Conservation (phyloP, 2,888 invertebrate genomes). For the Volucella inflata region DNA sequence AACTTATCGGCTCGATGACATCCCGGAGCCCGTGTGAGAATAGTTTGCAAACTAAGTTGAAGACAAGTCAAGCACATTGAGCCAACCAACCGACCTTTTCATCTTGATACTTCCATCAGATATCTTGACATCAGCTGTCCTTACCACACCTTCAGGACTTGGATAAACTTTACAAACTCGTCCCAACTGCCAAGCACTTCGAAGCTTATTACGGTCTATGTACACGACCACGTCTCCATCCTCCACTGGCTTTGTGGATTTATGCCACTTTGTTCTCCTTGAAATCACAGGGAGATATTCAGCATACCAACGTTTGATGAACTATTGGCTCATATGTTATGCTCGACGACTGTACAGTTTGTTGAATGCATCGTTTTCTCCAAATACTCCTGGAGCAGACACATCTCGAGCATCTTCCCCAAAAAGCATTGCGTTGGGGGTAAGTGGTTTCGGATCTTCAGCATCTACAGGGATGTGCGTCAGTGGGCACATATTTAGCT, state of each 20-base stretch:
- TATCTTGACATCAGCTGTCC: slow-evolving; percentile 4
- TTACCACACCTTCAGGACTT: neutral
- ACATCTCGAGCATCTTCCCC: neutral
- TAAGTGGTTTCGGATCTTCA: slow-evolving; percentile 16
- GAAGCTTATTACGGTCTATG: slow-evolving; percentile 2
- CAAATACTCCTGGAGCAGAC: neutral
- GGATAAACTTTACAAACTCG: neutral
- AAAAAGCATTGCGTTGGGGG: slow-evolving; percentile 10
- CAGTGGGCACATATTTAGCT: too few species aligned
- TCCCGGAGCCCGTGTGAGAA: too few species aligned
- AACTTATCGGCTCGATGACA: too few species aligned
- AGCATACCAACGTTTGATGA: slow-evolving; percentile 1
- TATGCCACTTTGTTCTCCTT: neutral
- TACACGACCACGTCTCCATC: too few species aligned
- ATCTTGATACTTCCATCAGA: too few species aligned
- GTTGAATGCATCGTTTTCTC: neutral
- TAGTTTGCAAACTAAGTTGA: too few species aligned
- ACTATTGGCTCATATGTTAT: neutral
- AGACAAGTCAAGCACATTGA: too few species aligned
- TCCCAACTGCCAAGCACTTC: neutral
- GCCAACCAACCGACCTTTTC: too few species aligned
- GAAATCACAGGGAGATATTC: slow-evolving; percentile 9
- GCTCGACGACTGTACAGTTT: neutral
- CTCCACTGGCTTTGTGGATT: too few species aligned
- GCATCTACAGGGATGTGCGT: neutral